Conservation (phyloP, 53 echinoderm and acorn worm species). For the Patiria pectinifera region DNA sequence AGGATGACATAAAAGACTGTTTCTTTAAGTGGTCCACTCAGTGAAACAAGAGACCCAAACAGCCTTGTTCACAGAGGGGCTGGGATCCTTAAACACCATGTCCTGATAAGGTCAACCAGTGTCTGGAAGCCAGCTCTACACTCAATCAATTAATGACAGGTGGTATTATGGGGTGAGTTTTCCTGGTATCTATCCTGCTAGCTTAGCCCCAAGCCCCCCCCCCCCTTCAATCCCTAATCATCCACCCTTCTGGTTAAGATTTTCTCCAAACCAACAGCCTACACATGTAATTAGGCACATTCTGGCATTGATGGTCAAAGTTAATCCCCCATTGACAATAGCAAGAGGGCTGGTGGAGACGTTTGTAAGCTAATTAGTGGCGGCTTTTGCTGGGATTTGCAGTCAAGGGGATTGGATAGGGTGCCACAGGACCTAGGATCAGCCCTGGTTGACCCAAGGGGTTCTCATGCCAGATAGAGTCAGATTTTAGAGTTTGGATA, state of each 20-base stretch:
- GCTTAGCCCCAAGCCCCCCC: not conserved
- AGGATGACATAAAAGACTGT: not conserved
- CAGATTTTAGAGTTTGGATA: not conserved
- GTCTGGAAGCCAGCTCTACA: conserved; percentile 4
- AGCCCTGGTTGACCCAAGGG: not conserved
- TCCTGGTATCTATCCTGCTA: not conserved
- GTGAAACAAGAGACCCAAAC: not conserved
- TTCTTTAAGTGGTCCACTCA: not conserved
- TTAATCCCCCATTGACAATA: conserved; percentile 2
- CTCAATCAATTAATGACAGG: conserved; percentile 20
- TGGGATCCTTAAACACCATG: not conserved
- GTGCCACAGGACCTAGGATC: not conserved
- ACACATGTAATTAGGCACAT: not conserved
- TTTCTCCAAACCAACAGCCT: not conserved
- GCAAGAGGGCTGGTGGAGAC: not conserved
- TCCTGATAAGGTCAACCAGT: conserved; percentile 38
- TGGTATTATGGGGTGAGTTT: not conserved
- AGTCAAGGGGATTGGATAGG: not conserved
- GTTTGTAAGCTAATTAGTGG: not conserved
- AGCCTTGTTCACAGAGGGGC: conserved; percentile 12
- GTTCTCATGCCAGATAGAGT: not conserved
- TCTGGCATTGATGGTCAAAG: not conserved
- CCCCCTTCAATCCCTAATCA: not conserved
- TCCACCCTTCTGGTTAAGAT: not conserved
- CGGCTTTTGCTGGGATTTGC: not conserved